These are phyloP conservation scores for Himantopus leucocephalus DNA, from an alignment of 2,113 vertebrate species.

Conservation along the genomic window DNA sequence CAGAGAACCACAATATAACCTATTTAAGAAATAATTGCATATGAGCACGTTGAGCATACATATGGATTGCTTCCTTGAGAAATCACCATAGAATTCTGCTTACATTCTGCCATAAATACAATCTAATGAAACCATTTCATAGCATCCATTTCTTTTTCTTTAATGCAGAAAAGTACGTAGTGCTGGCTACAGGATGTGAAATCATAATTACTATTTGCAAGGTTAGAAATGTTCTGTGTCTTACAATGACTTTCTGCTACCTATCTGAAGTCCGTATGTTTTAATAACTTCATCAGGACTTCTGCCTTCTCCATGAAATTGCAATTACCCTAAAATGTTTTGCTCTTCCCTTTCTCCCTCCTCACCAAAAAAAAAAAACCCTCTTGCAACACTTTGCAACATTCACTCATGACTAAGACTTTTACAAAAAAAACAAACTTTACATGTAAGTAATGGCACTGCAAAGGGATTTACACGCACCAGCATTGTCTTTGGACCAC, in stretches of 20 bases:
- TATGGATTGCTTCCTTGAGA: neutral
- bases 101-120: neutral
- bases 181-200: neutral
- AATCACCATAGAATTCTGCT: neutral
- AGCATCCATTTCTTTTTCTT: neutral
- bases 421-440: neutral
- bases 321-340: neutral
- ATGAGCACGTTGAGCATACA: neutral
- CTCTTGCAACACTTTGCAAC: neutral
- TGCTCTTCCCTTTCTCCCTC: neutral
- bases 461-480: neutral
- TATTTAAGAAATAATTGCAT: neutral
- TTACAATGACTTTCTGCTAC: neutral
- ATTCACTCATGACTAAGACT: neutral
- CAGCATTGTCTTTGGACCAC: neutral
- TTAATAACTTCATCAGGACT: neutral
- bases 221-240: neutral
- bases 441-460: neutral
- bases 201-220: neutral
- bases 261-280: neutral
- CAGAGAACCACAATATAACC: neutral
- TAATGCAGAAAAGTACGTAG: neutral
- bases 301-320: neutral
- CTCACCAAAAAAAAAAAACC: rapidly evolving
- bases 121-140: neutral